phyloP scores from a whole-genome alignment of 2,888 invertebrate species.

The Sphecodes monilicornis region DNA sequence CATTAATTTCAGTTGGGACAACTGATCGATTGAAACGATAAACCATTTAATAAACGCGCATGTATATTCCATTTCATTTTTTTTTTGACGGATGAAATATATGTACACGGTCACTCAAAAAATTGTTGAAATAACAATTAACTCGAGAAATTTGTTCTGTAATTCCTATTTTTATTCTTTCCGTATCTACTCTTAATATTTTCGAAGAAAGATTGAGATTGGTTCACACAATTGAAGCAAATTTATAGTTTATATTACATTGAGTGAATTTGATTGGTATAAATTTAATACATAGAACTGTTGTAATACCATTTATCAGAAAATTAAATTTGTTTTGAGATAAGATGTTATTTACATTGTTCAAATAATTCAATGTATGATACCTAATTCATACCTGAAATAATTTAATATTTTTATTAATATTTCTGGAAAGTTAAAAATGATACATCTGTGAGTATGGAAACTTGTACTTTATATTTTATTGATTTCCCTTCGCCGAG shows the following conservation, averaged over 20 bases:
- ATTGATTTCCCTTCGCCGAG: background rate
- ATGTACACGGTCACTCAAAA: background rate
- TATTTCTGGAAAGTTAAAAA: background rate
- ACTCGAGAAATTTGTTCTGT: background rate
- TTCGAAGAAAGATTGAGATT: background rate
- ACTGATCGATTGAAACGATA: background rate
- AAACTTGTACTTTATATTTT: background rate
- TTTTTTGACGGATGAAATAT: background rate
- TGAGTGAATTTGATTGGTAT: no score
- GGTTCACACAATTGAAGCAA: background rate
- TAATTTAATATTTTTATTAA: no score
- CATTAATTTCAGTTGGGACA: background rate
- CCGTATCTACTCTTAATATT: background rate
- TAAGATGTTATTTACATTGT: background rate
- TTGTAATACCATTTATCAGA: background rate
- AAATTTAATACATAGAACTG: no score
- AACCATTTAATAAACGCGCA: background rate
- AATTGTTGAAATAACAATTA: background rate
- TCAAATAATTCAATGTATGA: no score
- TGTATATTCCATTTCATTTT: background rate
- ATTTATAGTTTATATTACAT: background rate
- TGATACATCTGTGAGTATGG: background rate
- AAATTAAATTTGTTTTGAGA: background rate
- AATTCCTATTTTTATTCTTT: background rate
- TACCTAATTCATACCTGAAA: background rate